phyloP scores from a whole-genome alignment of 2,888 invertebrate genomes.

The Meteorus colon region DNA sequence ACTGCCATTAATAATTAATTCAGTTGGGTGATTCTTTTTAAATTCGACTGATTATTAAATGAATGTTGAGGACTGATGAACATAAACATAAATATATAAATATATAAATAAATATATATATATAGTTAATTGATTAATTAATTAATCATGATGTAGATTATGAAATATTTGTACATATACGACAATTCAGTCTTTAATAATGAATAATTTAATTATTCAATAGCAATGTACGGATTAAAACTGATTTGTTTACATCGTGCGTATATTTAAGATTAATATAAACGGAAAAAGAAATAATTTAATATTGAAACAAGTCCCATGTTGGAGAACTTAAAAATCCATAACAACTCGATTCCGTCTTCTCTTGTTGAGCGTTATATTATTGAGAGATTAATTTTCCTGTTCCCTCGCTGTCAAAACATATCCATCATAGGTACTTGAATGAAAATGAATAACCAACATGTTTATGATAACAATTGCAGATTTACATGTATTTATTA shows the following conservation, averaged over 20 bases:
- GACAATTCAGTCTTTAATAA: background rate
- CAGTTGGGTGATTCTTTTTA: background rate
- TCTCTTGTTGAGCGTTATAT: too few species aligned
- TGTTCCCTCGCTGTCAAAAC: background rate
- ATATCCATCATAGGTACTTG: background rate
- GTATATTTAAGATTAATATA: background rate
- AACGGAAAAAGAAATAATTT: slow-evolving; percentile 5
- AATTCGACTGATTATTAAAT: slow-evolving; percentile 7
- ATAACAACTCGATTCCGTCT: too few species aligned
- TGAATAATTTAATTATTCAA: background rate
- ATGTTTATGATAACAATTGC: background rate
- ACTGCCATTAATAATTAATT: slow-evolving; percentile 26
- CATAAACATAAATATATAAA: too few species aligned
- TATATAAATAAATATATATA: background rate
- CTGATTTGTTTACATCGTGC: background rate
- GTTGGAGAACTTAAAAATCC: background rate
- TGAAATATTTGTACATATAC: slow-evolving; percentile 15
- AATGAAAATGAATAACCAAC: slow-evolving; percentile 2
- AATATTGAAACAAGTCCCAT: background rate
- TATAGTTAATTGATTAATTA: background rate
- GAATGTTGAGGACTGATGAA: background rate
- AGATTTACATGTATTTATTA: background rate
- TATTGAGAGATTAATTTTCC: background rate
- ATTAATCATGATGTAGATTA: background rate
- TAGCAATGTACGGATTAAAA: background rate